Evolutionary conservation across 2,888 invertebrate species (phyloP), one percentile per base, ranked within the genome.

Genomic region (Erebia aethiops): DNA sequence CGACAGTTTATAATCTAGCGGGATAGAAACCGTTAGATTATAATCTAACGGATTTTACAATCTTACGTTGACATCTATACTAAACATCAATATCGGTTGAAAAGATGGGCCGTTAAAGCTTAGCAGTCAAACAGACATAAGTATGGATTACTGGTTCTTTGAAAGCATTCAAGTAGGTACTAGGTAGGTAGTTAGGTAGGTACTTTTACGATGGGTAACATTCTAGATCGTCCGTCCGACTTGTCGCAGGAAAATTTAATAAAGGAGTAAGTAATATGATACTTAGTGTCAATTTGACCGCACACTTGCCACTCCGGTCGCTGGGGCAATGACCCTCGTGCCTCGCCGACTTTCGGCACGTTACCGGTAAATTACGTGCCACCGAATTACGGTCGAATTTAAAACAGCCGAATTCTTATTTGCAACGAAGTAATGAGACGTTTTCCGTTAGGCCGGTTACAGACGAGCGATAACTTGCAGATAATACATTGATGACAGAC

Each of bases 221-320:
- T 57, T 58, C 57, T 67, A 57, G 43, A 18, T 57, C 58, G 41
- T 14, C 21, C 57, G 66, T 57, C 56, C 82, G 84, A 86, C 85
- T 79, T 79, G 78, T 79, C 80, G 79, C 81, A 77, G 82, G 87
- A 83, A 87, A 90, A 90, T 90, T 90, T 79, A 87, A 89, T 91
- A 83, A 91, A 90, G 84, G 86, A 84, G 91, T 86, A 89, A 84
- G 91, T 86, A 89, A 91, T 84, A 85, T 86, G 90, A 91, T 84
- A 90, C 85, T n/a, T n/a, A n/a, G n/a, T 82, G 83, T 79, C 82
- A 80, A 81, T 83, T 86, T 80, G 82, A 78, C 84, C 81, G 81
- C 81, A 80, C 62, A 80, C 82, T 70, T 74, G 75, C 74, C 74
- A 74, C 72, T 69, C 70, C 69, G 70, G 73, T 75, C 70, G 67